Conservation (phyloP, 1,140 invertebrate species). For the Elymnias hypermnestra region DNA sequence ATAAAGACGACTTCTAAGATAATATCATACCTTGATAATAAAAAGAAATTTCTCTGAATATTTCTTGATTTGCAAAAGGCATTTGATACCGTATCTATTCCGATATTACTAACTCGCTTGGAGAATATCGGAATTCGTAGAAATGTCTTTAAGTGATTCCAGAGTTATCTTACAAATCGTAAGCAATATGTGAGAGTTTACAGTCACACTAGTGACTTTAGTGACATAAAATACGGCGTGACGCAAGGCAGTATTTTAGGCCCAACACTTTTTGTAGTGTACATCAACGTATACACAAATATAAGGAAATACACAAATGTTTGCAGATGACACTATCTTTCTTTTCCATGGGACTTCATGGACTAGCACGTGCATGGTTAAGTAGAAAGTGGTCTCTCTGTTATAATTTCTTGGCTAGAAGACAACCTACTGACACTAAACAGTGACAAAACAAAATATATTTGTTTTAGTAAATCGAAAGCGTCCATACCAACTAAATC, state of each 20-base stretch:
- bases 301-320: constrained; percentile 1
- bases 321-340: constrained; percentile 13
- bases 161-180: neutral
- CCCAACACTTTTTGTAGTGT: constrained; percentile 10
- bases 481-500: neutral
- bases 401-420: constrained; percentile 4
- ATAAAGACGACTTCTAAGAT: neutral
- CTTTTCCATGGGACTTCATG: constrained; percentile 4
- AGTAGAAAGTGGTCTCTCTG: constrained; percentile 1
- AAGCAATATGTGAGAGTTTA: constrained; percentile 7
- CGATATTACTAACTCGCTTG: constrained; percentile 3
- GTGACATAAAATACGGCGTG: neutral
- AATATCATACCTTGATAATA: constrained; percentile 1
- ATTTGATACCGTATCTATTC: no score
- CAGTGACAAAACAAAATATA: constrained; percentile 9
- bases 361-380: neutral
- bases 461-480: constrained; percentile 1
- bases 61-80: no score
- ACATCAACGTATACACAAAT: constrained; percentile 2
- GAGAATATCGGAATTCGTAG: constrained; percentile 6
- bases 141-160: neutral
- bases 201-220: neutral
- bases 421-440: constrained; percentile 7
- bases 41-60: constrained; percentile 7
- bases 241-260: constrained; percentile 10